A percentile compares a stretch with the other conserved stretches of the same genome.
phyloP scores from a whole-genome alignment of 2,888 invertebrate genomes.

The Drosophila mulleri region DNA sequence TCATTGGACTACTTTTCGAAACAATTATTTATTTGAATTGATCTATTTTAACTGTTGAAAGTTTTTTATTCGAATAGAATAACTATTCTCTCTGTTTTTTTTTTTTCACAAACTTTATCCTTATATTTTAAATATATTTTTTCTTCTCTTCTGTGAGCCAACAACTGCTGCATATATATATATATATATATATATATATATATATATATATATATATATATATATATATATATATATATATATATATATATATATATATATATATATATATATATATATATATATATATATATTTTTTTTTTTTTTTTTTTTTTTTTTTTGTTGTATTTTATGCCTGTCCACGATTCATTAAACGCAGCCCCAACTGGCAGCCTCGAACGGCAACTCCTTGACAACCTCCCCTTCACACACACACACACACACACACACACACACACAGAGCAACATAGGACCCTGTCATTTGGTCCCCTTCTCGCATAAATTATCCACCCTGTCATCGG shows the following conservation, averaged over 20 bases:
- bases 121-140: neutral
- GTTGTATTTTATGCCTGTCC: slow-evolving; percentile 2
- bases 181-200: too few relatives aligned
- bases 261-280: too few relatives aligned
- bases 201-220: too few relatives aligned
- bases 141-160: neutral
- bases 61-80: neutral
- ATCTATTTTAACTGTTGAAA: neutral
- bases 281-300: neutral
- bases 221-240: too few relatives aligned
- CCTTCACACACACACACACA: neutral
- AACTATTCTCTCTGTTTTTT: neutral
- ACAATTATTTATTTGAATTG: neutral
- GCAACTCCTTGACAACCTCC: neutral
- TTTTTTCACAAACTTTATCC: slow-evolving; percentile 1
- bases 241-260: too few relatives aligned
- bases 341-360: slow-evolving; percentile 41
- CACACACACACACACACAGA: neutral
- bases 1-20: neutral
- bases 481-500: slow-evolving; percentile 68
- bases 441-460: too few relatives aligned
- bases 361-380: neutral
- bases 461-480: slow-evolving; percentile 47
- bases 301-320: neutral
- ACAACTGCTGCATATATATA: slow-evolving; percentile 21